phyloP scores from a whole-genome alignment of 1,140 invertebrate species.

The Caenorhabditis inopinata region DNA sequence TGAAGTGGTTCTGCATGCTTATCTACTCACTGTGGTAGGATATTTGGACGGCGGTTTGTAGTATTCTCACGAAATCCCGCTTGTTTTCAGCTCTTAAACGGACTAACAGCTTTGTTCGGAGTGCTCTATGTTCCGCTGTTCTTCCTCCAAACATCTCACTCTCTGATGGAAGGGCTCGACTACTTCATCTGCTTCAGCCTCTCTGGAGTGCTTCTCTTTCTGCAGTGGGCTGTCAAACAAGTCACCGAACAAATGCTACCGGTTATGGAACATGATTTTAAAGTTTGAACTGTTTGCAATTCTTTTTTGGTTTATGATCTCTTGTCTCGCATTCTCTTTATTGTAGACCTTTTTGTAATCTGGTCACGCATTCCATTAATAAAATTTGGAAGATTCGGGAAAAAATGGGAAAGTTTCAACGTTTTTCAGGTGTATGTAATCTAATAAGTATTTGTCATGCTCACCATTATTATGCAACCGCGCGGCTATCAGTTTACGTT shows the following conservation, averaged over 20 bases:
- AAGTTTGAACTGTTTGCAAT: neutral
- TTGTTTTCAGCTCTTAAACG: neutral
- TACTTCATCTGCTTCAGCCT: conserved; percentile 28
- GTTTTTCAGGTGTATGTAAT: too few relatives aligned
- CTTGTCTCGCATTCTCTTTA: neutral
- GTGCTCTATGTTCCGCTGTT: neutral
- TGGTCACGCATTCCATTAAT: too few relatives aligned
- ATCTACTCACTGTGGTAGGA: conserved; percentile 7
- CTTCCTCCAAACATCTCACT: conserved; percentile 17
- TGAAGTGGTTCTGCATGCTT: conserved; percentile 1
- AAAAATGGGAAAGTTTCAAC: too few relatives aligned
- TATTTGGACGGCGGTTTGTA: too few relatives aligned
- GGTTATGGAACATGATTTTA: conserved; percentile 29
- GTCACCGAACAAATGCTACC: conserved; percentile 31
- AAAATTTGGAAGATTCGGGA: too few relatives aligned
- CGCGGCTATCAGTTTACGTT: too few relatives aligned
- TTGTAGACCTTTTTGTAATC: too few relatives aligned
- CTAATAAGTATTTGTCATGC: too few relatives aligned
- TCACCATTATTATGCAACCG: too few relatives aligned
- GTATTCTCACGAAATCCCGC: too few relatives aligned
- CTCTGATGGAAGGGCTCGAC: conserved; percentile 10
- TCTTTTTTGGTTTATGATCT: neutral
- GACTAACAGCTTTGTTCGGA: neutral
- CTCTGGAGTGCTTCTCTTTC: neutral
- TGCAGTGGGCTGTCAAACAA: conserved; percentile 21